Evolutionary conservation across 2,797 vertebrate species (phyloP).

Genomic region (Notoglanidium macrostoma): DNA sequence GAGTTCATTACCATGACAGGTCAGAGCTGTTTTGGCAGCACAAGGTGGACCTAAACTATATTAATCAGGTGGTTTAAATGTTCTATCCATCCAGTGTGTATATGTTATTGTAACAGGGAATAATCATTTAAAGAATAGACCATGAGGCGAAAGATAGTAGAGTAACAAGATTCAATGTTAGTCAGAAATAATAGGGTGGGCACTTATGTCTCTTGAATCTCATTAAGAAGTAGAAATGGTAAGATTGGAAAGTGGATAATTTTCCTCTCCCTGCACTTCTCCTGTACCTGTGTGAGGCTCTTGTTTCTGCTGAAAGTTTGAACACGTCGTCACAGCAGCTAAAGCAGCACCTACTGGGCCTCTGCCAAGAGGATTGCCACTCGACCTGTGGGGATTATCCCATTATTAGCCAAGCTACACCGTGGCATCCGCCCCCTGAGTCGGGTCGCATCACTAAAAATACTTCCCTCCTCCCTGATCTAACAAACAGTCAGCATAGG

Average conservation of each 20-base stretch:
- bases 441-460: conserved; percentile 33
- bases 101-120: not conserved
- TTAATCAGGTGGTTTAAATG: too few relatives aligned
- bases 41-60: too few relatives aligned
- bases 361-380: conserved; percentile 74
- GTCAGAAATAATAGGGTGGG: not conserved
- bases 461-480: not conserved
- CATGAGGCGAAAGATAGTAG: not conserved
- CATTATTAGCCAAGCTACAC: conserved; percentile 48
- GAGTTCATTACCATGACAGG: too few relatives aligned
- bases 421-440: conserved; percentile 40
- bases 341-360: conserved; percentile 57
- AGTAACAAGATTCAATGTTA: not conserved
- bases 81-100: too few relatives aligned
- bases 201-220: not conserved
- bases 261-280: not conserved
- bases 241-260: not conserved
- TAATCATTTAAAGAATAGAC: not conserved
- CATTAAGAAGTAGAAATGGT: conserved; percentile 8
- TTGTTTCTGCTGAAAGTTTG: conserved; percentile 62
- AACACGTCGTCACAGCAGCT: conserved; percentile 64
- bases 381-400: conserved; percentile 73
- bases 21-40: too few relatives aligned
- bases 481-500: conserved; percentile 7
- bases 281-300: conserved; percentile 44